phyloP scores from a whole-genome alignment of 2,113 vertebrate species.

The Lanius collurio region DNA sequence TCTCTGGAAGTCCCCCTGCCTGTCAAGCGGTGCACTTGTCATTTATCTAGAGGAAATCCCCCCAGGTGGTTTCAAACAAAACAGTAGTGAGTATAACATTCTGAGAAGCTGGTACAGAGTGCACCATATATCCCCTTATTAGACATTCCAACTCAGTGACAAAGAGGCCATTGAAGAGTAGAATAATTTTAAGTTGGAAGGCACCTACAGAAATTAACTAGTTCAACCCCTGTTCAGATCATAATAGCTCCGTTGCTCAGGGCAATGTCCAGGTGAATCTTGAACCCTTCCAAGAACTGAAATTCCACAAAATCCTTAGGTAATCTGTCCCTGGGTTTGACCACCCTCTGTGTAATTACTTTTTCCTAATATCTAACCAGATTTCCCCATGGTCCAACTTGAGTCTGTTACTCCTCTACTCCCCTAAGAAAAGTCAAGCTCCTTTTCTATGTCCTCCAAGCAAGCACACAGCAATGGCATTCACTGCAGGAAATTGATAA shows the following conservation, averaged over 20 bases:
- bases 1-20: background rate
- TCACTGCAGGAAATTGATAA: background rate
- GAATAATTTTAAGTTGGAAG: background rate
- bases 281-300: background rate
- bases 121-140: background rate
- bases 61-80: background rate
- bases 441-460: background rate
- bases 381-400: background rate
- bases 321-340: background rate
- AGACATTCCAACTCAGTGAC: background rate
- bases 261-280: background rate
- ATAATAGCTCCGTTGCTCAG: background rate
- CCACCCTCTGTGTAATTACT: background rate
- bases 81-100: background rate
- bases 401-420: background rate
- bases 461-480: background rate
- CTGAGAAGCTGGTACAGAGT: background rate
- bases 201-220: background rate
- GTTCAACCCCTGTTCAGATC: background rate
- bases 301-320: background rate
- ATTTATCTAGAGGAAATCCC: background rate
- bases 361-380: background rate
- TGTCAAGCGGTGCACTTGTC: background rate
- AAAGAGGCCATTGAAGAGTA: background rate
- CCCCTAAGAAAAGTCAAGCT: background rate